A percentile compares a stretch with the other conserved stretches of the same genome.
These are phyloP conservation scores for Bombus waltoni DNA, from an alignment of 1,140 invertebrate genomes.

Conservation along the genomic window DNA sequence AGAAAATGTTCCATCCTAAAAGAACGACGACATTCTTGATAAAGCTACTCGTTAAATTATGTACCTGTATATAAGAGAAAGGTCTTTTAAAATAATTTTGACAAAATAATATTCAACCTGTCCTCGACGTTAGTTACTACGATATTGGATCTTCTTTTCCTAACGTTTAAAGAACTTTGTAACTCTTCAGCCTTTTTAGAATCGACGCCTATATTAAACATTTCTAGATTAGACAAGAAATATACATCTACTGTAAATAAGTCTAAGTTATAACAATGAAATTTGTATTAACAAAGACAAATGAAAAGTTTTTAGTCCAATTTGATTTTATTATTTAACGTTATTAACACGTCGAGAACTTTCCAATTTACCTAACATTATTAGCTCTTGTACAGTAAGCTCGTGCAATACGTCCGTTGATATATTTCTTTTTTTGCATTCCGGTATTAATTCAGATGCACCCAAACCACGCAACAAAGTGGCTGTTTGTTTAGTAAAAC, in stretches of 20 bases:
- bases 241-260: background rate
- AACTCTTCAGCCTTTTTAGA: constrained; percentile 23
- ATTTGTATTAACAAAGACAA: background rate
- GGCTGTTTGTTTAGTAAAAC: constrained; percentile 51
- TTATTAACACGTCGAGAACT: background rate
- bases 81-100: background rate
- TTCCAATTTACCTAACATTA: constrained; percentile 29
- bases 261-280: background rate
- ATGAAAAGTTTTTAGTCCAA: background rate
- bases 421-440: constrained; percentile 51
- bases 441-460: constrained; percentile 40
- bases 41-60: background rate
- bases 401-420: constrained; percentile 44
- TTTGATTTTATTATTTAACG: background rate
- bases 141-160: background rate
- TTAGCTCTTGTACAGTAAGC: constrained; percentile 45
- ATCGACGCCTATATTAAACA: background rate
- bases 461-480: constrained; percentile 39
- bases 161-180: constrained; percentile 5
- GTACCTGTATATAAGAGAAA: background rate
- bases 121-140: background rate
- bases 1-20: constrained; percentile 18
- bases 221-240: background rate
- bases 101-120: constrained; percentile 10
- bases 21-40: background rate